A percentile compares a stretch with the other conserved stretches of the same genome.
phyloP scores from a whole-genome alignment of 23 tunicate genomes.

The Oikopleura vanhoeffeni region DNA sequence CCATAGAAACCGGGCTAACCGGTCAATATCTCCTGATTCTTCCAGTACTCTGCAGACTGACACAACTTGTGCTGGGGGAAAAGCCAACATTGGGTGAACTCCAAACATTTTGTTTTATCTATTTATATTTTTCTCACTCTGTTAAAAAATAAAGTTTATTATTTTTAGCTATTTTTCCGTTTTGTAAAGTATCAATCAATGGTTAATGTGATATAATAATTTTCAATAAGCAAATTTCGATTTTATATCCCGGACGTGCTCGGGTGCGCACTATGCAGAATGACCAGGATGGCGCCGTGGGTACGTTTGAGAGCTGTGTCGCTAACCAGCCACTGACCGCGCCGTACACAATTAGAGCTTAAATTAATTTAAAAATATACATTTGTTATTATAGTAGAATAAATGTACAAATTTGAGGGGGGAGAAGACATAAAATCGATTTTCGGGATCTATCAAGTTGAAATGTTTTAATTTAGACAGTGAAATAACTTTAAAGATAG shows the following conservation, averaged over 20 bases:
- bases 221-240: background rate
- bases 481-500: too few species aligned
- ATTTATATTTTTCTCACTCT: background rate
- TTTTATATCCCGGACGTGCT: background rate
- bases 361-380: too few species aligned
- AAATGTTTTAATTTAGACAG: too few species aligned
- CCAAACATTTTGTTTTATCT: background rate
- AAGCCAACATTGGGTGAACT: background rate
- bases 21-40: conserved; percentile 56
- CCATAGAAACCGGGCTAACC: conserved; percentile 79
- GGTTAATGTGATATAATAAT: background rate
- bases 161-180: background rate
- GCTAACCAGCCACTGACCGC: too few species aligned
- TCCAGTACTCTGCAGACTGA: conserved; percentile 63
- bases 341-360: too few species aligned
- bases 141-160: background rate
- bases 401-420: too few species aligned
- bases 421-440: too few species aligned
- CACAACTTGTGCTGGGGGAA: conserved; percentile 31
- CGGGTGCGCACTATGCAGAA: conserved; percentile 1
- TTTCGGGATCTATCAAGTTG: too few species aligned
- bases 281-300: too few species aligned
- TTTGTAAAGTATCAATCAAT: too few species aligned
- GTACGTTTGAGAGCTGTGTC: too few species aligned
- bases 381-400: too few species aligned